Conservation (phyloP, 2,113 vertebrate genomes). For the Mormoops blainvillei region DNA sequence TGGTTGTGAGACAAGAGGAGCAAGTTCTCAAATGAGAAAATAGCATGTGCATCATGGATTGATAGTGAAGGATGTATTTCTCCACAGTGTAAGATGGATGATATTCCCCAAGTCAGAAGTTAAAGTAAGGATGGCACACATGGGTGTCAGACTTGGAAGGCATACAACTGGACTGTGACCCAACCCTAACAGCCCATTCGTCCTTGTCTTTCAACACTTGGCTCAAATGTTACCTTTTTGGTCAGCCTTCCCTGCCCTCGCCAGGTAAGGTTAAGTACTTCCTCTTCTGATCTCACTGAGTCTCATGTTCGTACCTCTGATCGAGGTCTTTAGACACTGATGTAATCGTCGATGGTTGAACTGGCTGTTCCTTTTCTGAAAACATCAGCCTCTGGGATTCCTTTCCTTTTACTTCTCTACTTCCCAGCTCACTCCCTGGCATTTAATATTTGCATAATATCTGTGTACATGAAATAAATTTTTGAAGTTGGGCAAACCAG, state of each 20-base stretch:
- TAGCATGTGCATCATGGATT: background rate
- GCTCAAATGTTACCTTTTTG: background rate
- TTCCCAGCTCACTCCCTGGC: background rate
- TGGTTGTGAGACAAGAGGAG: background rate
- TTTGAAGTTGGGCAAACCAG: background rate
- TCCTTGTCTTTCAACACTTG: constrained; percentile 3
- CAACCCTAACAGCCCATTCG: background rate
- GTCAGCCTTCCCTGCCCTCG: background rate
- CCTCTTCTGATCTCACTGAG: background rate
- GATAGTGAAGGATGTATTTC: background rate
- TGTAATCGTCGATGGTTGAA: background rate
- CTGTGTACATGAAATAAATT: background rate
- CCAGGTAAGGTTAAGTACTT: background rate
- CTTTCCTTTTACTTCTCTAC: background rate
- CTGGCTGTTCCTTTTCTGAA: background rate
- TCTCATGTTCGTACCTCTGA: background rate
- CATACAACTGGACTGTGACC: background rate
- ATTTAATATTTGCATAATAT: background rate
- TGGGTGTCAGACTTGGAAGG: background rate
- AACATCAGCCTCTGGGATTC: background rate
- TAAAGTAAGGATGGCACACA: background rate
- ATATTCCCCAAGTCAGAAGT: background rate
- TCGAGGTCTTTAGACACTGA: background rate
- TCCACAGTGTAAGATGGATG: background rate
- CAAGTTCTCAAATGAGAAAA: background rate